Conservation (phyloP, 2,113 vertebrate species). For the Pyrgilauda ruficollis region DNA sequence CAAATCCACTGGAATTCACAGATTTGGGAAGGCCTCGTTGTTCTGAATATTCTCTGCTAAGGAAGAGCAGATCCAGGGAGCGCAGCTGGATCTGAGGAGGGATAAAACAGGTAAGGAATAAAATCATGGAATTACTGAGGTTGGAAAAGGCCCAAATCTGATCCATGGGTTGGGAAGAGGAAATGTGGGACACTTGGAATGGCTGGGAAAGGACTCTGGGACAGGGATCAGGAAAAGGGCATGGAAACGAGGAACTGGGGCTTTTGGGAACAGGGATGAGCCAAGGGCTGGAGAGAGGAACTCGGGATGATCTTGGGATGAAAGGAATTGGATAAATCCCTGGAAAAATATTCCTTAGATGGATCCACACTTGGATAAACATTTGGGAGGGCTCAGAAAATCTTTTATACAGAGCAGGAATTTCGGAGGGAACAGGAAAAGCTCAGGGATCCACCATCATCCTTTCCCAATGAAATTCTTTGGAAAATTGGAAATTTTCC, state of each 20-base stretch:
- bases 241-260: rapidly evolving
- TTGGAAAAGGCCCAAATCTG: rapidly evolving
- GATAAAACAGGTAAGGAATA: neutral
- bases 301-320: neutral
- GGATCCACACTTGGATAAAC: neutral
- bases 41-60: neutral
- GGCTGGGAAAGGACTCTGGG: neutral
- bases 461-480: neutral
- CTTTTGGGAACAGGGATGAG: neutral
- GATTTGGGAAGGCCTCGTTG: rapidly evolving
- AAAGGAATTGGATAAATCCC: neutral
- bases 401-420: rapidly evolving
- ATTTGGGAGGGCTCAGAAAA: neutral
- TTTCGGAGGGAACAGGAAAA: neutral
- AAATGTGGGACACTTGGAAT: neutral
- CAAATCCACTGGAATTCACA: rapidly evolving
- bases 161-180: neutral
- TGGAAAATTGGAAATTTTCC: neutral
- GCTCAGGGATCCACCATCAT: neutral
- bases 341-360: rapidly evolving
- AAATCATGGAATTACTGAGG: neutral
- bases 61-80: neutral
- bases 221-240: neutral
- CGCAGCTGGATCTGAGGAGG: neutral
- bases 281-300: neutral